Base-by-base conservation (phyloP, 2,888 invertebrate genomes). In the Trichogramma dendrolimi region DNA sequence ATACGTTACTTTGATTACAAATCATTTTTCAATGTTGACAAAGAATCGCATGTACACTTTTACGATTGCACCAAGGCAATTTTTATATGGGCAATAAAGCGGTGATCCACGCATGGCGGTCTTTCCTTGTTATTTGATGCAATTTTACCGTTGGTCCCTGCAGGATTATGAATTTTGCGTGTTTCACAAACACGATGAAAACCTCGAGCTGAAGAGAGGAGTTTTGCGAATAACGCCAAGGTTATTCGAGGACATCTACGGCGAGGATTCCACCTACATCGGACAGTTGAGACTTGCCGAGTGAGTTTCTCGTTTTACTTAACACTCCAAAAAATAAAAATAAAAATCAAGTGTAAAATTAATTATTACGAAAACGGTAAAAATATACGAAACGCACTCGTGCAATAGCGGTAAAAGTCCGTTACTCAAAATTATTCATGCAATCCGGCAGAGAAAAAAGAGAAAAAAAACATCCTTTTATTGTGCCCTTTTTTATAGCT, bases 141-240 rank as follows among this genome's bases (percentile, higher is more conserved):
- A 27, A 27, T 27, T 27, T 27, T 27, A 27, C 27, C 27, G 27
- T 27, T 27, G 27, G 27, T 27, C 3, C 27, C 27, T 27, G 27
- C 55, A 79, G 79, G 75, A 79, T 57, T 78, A 75, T 55, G 75
- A 79, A 66, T 79, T 79, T 67, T 75, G 74, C 54, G 69, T 73
- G 6, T 79, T 73, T 63, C 73, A 74, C 48, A 73, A 74, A 48
- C 67, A 71, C 5, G 43, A 67, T 1, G 60, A 70, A 7, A 72
- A 71, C 27, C 58, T 71, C 8, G 54, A 62, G 62, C 55, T 73
- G 46, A 42, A 42, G 4, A 58, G 73, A 61, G 75, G 76, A 4
- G 67, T 64, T 7, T 66, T 80, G 46, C 61, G 65, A 6, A 72
- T 80, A 4, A 68, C 58, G 4, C 75, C 77, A 4, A 59, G 68